Conservation (phyloP, 2,797 vertebrate species). For the Malurus splendens region DNA sequence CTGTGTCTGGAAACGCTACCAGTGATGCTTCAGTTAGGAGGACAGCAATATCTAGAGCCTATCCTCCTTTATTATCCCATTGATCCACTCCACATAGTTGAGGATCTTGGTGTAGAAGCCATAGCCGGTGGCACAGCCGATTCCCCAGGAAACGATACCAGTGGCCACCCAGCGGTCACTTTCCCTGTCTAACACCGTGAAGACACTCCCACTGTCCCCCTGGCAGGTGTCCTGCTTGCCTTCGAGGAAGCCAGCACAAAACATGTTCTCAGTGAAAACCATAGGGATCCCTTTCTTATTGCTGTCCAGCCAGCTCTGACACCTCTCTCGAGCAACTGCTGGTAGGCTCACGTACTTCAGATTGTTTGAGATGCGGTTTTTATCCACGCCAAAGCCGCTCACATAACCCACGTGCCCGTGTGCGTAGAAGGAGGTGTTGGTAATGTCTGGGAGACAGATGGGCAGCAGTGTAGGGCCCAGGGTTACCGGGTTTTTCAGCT, state of each 20-base stretch:
- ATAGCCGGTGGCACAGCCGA: conserved; percentile 68
- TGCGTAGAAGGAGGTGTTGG: conserved; percentile 42
- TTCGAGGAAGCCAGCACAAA: conserved; percentile 67
- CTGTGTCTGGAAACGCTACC: not conserved
- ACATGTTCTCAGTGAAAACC: conserved; percentile 73
- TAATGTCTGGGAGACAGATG: conserved; percentile 69
- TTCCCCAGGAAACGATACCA: conserved; percentile 77
- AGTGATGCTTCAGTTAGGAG: not conserved
- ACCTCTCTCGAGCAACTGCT: not conserved
- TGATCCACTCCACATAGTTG: conserved; percentile 75
- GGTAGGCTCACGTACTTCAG: conserved; percentile 68
- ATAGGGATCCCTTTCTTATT: not conserved
- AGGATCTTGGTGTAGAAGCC: conserved; percentile 77
- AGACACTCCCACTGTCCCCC: conserved; percentile 73
- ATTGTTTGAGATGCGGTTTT: conserved; percentile 18
- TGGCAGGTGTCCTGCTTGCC: conserved; percentile 68
- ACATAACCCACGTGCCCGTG: conserved; percentile 61
- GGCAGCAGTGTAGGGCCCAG: conserved; percentile 67
- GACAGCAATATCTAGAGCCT: not conserved
- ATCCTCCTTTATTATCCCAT: conserved; percentile 39
- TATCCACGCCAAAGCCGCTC: conserved; percentile 73
- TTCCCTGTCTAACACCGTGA: conserved; percentile 22
- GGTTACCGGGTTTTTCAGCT: conserved; percentile 66
- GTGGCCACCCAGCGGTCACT: conserved; percentile 66
- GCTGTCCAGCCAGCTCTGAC: conserved; percentile 50